Evolutionary conservation across 1,140 invertebrate species (phyloP), one percentile per base, ranked within the genome.

Genomic region (Drosophila pseudoobscura): DNA sequence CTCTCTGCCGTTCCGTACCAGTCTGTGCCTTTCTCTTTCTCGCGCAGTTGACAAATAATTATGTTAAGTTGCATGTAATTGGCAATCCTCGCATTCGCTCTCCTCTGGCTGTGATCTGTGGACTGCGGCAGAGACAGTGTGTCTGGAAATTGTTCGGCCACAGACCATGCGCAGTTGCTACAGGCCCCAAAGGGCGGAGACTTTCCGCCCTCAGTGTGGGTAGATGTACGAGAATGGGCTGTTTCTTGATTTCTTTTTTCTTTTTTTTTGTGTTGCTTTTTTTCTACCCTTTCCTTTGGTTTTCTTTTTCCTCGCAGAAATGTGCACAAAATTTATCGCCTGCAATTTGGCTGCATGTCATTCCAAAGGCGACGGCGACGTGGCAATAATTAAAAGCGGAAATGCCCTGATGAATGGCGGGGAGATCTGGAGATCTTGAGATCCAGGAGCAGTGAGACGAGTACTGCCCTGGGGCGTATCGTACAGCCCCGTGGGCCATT

Each of bases 351-450:
- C 88, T 88, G 83, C 84, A 87, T 87, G 83, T 83, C 83, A 87
- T 76, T 80, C 73, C 79, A 66, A 59, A 45, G 52, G 47, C 56
- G 65, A 78, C 53, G 46, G 74, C 58, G 83, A 80, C 65, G 78
- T 82, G 74, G 83, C 84, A 89, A 83, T 83, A 88, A 87, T 87
- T 88, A 83, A 88, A 88, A 87, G 78, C 83, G 83, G 83, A 87
- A 87, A 87, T 63, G 70, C 63, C 13, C 69, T 78, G 74, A 82
- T 77, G 61, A 74, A 74, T 82, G 66, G 60, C 61, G 45, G 45
- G 59, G 45, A 43, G 59, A 31, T 8, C 47, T 31, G 31, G 53
- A 52, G 66, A 71, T 58, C 45, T 45, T 26, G 31, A 11, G 70
- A 31, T n/a, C 29, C 52, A 26, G 4, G 20, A n/a, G 13, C 44